Evolutionary conservation across 1,140 invertebrate species (phyloP).

Genomic region (Magallana angulata): DNA sequence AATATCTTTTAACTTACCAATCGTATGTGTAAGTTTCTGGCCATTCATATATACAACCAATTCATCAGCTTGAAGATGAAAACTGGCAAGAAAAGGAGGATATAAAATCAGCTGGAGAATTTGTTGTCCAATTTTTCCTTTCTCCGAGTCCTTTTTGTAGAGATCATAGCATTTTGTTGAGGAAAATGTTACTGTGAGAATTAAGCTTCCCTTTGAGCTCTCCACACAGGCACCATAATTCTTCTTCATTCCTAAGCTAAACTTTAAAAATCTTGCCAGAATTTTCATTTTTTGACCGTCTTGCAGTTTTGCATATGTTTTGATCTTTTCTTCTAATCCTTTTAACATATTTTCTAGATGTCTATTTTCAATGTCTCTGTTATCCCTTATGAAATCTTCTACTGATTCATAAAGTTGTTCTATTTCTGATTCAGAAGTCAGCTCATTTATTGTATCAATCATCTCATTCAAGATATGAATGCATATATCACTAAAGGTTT

Average conservation of each 20-base stretch:
- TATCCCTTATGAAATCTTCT: not conserved
- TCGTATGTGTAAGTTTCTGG: too few species aligned
- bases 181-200: not conserved
- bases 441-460: not conserved
- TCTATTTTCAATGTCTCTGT: not conserved
- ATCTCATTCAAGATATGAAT: not conserved
- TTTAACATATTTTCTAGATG: not conserved
- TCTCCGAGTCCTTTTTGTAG: not conserved
- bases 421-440: not conserved
- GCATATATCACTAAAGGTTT: not conserved
- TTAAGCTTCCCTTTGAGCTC: not conserved
- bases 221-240: not conserved
- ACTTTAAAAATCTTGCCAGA: not conserved
- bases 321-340: not conserved
- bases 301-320: not conserved
- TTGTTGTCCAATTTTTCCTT: not conserved
- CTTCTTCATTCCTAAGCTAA: not conserved
- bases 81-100: not conserved
- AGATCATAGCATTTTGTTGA: not conserved
- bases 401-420: not conserved
- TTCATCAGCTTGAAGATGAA: not conserved
- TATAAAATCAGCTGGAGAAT: not conserved
- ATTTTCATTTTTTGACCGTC: not conserved
- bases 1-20: too few species aligned
- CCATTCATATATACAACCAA: not conserved